phyloP scores from a whole-genome alignment of 2,888 invertebrate genomes.

The Invenusta paracnida region DNA sequence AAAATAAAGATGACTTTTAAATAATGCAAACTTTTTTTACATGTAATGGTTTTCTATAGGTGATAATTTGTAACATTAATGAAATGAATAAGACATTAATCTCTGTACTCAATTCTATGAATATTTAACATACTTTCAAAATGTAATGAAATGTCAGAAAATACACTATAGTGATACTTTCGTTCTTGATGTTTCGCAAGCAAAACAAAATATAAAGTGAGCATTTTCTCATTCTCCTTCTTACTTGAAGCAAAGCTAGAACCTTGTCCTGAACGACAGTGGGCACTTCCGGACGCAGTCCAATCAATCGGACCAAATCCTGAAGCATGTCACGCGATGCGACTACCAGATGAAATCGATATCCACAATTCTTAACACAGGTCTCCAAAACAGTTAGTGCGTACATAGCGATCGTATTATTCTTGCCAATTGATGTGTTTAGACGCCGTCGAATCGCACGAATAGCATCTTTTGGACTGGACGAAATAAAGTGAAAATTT shows the following conservation, averaged over 20 bases:
- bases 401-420: slow-evolving; percentile 88
- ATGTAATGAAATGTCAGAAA: no score
- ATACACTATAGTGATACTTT: no score
- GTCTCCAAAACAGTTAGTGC: slow-evolving; percentile 83
- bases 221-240: neutral
- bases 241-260: slow-evolving; percentile 77
- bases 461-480: slow-evolving; percentile 76
- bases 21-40: no score
- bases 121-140: no score
- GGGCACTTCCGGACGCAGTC: slow-evolving; percentile 82
- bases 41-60: no score
- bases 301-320: slow-evolving; percentile 67
- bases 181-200: no score
- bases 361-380: slow-evolving; percentile 95
- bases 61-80: no score
- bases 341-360: slow-evolving; percentile 79
- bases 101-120: no score
- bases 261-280: slow-evolving; percentile 85
- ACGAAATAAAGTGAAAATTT: slow-evolving; percentile 49
- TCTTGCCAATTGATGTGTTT: slow-evolving; percentile 83
- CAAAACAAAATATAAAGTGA: no score
- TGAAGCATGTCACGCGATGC: slow-evolving; percentile 89
- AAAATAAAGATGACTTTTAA: no score
- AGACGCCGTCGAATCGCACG: slow-evolving; percentile 84
- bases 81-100: no score